Evolutionary conservation across 1,140 invertebrate genomes (phyloP).

Genomic region (Drosophila nigromelanica): DNA sequence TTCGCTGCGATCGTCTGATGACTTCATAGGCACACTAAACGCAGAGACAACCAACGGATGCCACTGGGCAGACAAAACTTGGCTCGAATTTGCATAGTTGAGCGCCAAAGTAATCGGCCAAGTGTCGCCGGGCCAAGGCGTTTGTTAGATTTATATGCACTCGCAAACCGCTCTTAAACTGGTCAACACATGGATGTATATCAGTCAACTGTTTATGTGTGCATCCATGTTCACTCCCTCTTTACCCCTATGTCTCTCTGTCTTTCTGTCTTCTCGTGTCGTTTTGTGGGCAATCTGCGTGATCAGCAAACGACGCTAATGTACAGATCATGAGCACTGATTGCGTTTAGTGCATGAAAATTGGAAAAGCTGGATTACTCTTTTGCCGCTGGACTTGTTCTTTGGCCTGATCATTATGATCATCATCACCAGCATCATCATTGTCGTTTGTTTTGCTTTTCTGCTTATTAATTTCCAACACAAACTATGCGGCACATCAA

Average conservation of each 20-base stretch:
- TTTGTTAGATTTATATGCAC: slow-evolving; percentile 42
- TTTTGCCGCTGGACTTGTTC: slow-evolving; percentile 37
- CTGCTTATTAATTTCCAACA: slow-evolving; percentile 73
- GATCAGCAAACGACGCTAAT: slow-evolving; percentile 81
- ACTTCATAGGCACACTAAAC: slow-evolving; percentile 60
- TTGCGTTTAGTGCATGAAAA: slow-evolving; percentile 79
- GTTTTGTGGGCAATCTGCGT: slow-evolving; percentile 66
- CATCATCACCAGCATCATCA: slow-evolving; percentile 41
- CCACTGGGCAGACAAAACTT: slow-evolving; percentile 29
- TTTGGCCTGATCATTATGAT: slow-evolving; percentile 32
- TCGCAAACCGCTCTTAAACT: slow-evolving; percentile 48
- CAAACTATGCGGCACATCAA: slow-evolving; percentile 71
- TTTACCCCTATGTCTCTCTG: neutral
- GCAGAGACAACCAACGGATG: neutral
- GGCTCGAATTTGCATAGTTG: slow-evolving; percentile 42
- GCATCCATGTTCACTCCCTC: slow-evolving; percentile 10
- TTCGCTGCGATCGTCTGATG: slow-evolving; percentile 41
- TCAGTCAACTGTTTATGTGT: slow-evolving; percentile 57
- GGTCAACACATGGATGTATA: slow-evolving; percentile 54
- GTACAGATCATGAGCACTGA: slow-evolving; percentile 81
- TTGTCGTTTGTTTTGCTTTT: slow-evolving; percentile 26
- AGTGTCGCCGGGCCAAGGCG: slow-evolving; percentile 26
- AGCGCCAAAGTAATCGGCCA: slow-evolving; percentile 28
- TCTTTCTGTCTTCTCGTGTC: slow-evolving; percentile 6
- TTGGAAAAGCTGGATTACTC: slow-evolving; percentile 69